Percentiles rank a stretch among this genome's conserved stretches.
phyloP scores from a whole-genome alignment of 2,113 vertebrate species.

The Danionella cerebrum region DNA sequence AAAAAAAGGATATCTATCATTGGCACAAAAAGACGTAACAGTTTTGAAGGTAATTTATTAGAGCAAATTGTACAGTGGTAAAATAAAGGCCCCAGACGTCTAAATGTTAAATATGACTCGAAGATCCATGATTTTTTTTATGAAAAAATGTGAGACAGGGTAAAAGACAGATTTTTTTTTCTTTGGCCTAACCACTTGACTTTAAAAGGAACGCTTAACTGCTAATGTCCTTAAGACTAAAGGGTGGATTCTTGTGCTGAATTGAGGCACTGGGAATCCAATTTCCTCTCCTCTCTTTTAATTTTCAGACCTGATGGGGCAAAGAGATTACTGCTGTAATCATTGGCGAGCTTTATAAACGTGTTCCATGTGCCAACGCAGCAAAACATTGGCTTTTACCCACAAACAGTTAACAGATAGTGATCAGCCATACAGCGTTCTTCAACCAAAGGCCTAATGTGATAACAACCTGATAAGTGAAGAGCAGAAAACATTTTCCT shows the following conservation, averaged over 20 bases:
- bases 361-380: slow-evolving; percentile 15
- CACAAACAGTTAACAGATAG: slow-evolving; percentile 26
- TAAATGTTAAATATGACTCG: no score
- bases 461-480: slow-evolving; percentile 30
- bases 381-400: slow-evolving; percentile 7
- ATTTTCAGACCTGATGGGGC: slow-evolving; percentile 32
- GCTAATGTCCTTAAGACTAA: slow-evolving; percentile 38
- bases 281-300: slow-evolving; percentile 38
- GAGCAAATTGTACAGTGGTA: no score
- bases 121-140: no score
- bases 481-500: slow-evolving; percentile 29
- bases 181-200: no score
- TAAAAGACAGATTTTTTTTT: no score
- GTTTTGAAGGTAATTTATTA: no score
- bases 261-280: slow-evolving; percentile 27
- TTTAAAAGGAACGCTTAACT: slow-evolving; percentile 6
- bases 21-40: no score
- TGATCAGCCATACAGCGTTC: slow-evolving; percentile 24
- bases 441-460: slow-evolving; percentile 20
- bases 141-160: no score
- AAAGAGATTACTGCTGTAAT: slow-evolving; percentile 31
- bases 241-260: slow-evolving; percentile 26
- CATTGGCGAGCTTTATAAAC: not conserved
- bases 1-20: no score
- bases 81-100: no score